phyloP scores from a whole-genome alignment of 2,113 vertebrate species.

The Procavia capensis region DNA sequence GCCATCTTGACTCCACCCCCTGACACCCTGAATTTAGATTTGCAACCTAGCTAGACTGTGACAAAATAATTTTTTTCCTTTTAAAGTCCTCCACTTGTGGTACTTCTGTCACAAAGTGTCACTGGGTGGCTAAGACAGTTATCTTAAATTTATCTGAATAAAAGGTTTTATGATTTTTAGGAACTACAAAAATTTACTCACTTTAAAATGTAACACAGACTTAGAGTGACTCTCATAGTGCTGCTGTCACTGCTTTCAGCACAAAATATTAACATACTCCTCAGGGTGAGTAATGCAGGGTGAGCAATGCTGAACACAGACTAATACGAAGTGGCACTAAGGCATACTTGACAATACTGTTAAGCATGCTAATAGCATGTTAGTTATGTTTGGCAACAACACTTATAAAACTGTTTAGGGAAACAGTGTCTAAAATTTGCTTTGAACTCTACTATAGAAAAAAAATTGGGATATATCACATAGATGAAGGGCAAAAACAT shows the following conservation, averaged over 20 bases:
- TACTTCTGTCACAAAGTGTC: too few species aligned
- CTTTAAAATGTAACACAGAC: conserved; percentile 15
- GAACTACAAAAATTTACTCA: conserved; percentile 26
- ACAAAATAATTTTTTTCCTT: too few species aligned
- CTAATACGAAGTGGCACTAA: background rate
- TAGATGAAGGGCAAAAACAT: background rate
- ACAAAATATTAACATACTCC: background rate
- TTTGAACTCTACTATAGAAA: conserved; percentile 14
- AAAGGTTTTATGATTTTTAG: conserved; percentile 31
- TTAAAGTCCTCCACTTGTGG: too few species aligned
- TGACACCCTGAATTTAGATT: too few species aligned
- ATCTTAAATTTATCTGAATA: background rate
- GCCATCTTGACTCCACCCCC: too few species aligned
- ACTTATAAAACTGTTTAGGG: conserved; percentile 21
- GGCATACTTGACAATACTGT: background rate
- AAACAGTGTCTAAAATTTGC: background rate
- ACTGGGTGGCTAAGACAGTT: too few species aligned
- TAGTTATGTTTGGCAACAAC: background rate
- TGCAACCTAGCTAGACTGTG: too few species aligned
- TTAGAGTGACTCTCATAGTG: background rate
- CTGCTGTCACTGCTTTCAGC: background rate
- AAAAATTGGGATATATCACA: background rate
- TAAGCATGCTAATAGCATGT: background rate
- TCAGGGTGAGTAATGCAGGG: too few species aligned
- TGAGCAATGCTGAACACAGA: background rate